Base-by-base conservation (phyloP, 2,797 vertebrate genomes). In the Tadarida brasiliensis region DNA sequence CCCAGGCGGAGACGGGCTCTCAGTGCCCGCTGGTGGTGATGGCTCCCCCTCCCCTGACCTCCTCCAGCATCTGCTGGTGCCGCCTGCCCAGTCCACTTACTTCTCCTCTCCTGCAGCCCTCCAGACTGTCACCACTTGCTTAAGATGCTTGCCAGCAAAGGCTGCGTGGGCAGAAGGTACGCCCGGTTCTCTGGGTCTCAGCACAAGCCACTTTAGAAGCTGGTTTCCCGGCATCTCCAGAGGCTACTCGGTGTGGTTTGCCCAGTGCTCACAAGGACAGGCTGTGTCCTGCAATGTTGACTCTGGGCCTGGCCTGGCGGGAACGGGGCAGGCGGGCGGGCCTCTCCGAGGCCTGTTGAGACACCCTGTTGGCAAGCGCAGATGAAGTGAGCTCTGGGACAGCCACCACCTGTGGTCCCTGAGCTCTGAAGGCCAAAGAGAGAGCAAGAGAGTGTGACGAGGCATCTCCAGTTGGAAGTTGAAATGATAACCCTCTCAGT, bases 231-330 rank as follows among this genome's bases (percentile, higher is more conserved):
- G 65, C 1, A 39, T 15, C 67, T 59, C 56, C 28, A 39, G 33
- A 61, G 87, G 65, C 78, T 28, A 28, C 39, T 92, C 81, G 76
- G 35, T 39, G 3, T 7, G 4, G 2, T 17, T 16, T 47, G 26
- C 65, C 81, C 54, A 3, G 11, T 22, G 74, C 61, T 65, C 39
- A 35, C 17, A 82, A 85, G 91, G 51, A 71, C 82, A 63, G 74
- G 19, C 82, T 94, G 61, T 95, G 56, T 93, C 67, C 26, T 30
- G 54, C 47, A 16, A 2, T 49, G 57, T 90, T 96, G 90, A 77
- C 73, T n/a, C 17, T 10, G 5, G 65, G 47, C 11, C 30, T 61
- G 44, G 11, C 47, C 44, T 87, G 92, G 76, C 39, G 78, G 83
- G 59, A 59, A 28, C 1, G 5, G 51, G 71, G 93, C 73, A 85